Evolutionary conservation across 2,797 vertebrate species (phyloP), one percentile per base, ranked within the genome.

Genomic region (Oceanodroma leucorhoa): DNA sequence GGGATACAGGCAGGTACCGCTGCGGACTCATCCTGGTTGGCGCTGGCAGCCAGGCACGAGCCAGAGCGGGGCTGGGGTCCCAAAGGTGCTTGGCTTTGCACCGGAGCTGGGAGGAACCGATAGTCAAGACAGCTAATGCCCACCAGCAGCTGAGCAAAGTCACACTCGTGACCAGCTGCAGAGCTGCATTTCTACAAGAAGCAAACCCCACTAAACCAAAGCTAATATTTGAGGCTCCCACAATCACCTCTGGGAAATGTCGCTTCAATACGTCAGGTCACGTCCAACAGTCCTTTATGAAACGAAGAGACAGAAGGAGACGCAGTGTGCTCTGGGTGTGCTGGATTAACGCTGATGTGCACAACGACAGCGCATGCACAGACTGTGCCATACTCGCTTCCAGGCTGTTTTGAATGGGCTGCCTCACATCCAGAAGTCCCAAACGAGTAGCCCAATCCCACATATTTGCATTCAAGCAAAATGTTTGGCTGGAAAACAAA

Each of bases 201-300:
- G 57, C 23, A 30, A 71, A 54, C 17, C 14, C 17, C 41, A 3
- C 30, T n/a, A 50, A 48, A 54, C 11, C 40, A 54, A 40, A 60
- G 13, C 36, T 23, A 1, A 12, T 27, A 6, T 60, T 22, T 54
- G 34, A 66, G 36, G 32, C 19, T 66, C 26, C 36, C 6, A 1
- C 18, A 20, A 32, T 29, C 40, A 11, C 45, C 45, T 11, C 16
- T 27, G 45, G 64, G 34, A 58, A 24, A 24, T 5, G 24, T 40
- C 2, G 0, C 13, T 76, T 10, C 19, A 5, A 3, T 45, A 6
- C 0, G 0, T 46, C 55, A 32, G n/a, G 19, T n/a, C 15, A 1
- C 5, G 29, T 46, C 70, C 51, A 14, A 3, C 24, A 29, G 30
- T 36, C 16, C 0, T 10, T 40, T 46, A 29, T 10, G 60, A 65